Conservation (phyloP, 2,888 invertebrate genomes). For the Drosophila villosipedis region DNA sequence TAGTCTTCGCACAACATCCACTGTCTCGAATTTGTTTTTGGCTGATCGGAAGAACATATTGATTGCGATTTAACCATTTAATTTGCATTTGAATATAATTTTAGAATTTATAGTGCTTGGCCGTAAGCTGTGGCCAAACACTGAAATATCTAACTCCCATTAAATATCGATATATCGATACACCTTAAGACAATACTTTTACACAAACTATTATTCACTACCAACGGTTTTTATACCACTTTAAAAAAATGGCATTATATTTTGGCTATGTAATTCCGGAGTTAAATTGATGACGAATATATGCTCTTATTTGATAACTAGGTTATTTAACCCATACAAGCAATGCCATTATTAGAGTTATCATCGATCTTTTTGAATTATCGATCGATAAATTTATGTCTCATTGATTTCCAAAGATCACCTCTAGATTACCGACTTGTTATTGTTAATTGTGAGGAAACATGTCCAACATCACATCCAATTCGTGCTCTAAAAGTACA, state of each 20-base stretch:
- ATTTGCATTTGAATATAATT: slow-evolving; percentile 53
- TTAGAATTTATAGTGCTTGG: slow-evolving; percentile 56
- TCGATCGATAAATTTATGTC: slow-evolving; percentile 6
- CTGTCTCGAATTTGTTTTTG: slow-evolving; percentile 84
- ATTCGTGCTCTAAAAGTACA: not conserved
- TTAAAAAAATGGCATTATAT: not conserved
- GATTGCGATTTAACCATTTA: slow-evolving; percentile 32
- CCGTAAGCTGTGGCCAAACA: slow-evolving; percentile 60
- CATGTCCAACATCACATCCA: slow-evolving; percentile 16
- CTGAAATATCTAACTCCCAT: slow-evolving; percentile 30
- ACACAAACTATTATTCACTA: not conserved
- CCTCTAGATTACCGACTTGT: slow-evolving; percentile 6
- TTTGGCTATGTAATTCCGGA: not conserved
- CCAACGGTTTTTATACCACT: not conserved
- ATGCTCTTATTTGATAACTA: not conserved
- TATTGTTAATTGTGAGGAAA: slow-evolving; percentile 12
- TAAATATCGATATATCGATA: slow-evolving; percentile 48
- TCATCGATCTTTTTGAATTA: not conserved
- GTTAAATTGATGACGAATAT: not conserved
- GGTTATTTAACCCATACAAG: not conserved
- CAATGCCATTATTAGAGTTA: not conserved
- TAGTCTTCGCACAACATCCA: slow-evolving; percentile 81
- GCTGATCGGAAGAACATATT: slow-evolving; percentile 84
- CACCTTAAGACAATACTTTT: not conserved
- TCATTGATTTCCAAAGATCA: slow-evolving; percentile 1